These are phyloP conservation scores for Balanococcus diminutus DNA, from an alignment of 2,888 invertebrate species.

Conservation along the genomic window DNA sequence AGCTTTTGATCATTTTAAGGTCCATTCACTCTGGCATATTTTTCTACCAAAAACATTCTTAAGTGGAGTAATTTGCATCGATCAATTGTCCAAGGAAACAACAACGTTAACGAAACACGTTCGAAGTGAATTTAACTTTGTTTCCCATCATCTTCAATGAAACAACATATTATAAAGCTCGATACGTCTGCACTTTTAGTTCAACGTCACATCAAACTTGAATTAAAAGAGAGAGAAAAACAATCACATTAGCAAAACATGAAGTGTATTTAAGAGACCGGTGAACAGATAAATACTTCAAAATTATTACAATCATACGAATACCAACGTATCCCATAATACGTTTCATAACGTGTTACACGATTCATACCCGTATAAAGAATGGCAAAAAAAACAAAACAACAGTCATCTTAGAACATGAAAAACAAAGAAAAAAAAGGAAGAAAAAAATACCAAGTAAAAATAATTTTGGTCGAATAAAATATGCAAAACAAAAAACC, in stretches of 20 bases:
- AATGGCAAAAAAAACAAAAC: background rate
- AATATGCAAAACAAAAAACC: background rate
- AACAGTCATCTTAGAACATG: background rate
- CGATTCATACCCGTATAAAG: background rate
- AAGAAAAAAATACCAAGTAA: background rate
- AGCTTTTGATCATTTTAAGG: no score
- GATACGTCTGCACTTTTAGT: no score
- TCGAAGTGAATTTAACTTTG: no score
- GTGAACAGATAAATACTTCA: background rate
- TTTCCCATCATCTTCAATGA: no score
- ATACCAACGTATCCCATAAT: no score
- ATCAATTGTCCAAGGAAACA: no score
- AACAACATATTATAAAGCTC: no score
- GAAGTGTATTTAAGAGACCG: background rate
- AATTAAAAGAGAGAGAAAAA: background rate
- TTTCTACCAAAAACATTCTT: no score
- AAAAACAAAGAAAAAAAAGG: background rate
- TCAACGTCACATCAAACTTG: no score
- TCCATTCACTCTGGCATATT: no score
- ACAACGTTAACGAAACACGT: no score
- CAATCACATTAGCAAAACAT: background rate
- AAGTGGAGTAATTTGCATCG: no score
- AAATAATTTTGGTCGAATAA: slow-evolving; percentile 17
- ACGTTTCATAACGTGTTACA: background rate
- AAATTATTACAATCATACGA: background rate